Conservation (phyloP, 2,888 invertebrate genomes). For the Dryobotodes eremita region DNA sequence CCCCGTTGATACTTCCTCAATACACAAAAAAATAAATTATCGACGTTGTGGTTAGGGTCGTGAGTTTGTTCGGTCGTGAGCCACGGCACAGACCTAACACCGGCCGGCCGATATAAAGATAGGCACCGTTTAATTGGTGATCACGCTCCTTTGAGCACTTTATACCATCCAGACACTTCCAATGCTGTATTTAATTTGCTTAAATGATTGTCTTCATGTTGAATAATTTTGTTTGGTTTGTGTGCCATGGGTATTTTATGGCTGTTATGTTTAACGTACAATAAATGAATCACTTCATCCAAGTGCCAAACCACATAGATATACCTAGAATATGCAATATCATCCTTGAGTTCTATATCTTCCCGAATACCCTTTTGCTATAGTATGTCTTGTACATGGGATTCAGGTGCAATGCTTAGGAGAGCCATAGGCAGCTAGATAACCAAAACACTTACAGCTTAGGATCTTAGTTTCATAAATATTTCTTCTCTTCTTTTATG, state of each 20-base stretch:
- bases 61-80: slow-evolving; percentile 66
- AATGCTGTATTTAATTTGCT: slow-evolving; percentile 57
- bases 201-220: slow-evolving; percentile 34
- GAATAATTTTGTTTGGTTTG: slow-evolving; percentile 22
- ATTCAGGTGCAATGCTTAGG: not conserved
- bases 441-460: not conserved
- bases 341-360: not conserved
- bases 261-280: not conserved
- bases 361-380: not conserved
- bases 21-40: slow-evolving; percentile 54
- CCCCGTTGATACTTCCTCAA: slow-evolving; percentile 53
- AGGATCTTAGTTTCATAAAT: not conserved
- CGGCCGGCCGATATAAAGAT: slow-evolving; percentile 54
- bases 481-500: not conserved
- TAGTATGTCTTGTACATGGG: not conserved
- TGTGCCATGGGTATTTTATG: slow-evolving; percentile 18
- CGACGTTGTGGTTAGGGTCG: slow-evolving; percentile 53
- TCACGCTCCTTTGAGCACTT: slow-evolving; percentile 65
- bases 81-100: slow-evolving; percentile 68
- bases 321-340: not conserved
- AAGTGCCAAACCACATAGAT: not conserved
- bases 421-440: not conserved
- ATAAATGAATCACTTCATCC: not conserved
- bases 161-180: slow-evolving; percentile 55
- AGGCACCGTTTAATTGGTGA: slow-evolving; percentile 67